phyloP scores from a whole-genome alignment of 2,797 vertebrate genomes.

The Diceros bicornis region DNA sequence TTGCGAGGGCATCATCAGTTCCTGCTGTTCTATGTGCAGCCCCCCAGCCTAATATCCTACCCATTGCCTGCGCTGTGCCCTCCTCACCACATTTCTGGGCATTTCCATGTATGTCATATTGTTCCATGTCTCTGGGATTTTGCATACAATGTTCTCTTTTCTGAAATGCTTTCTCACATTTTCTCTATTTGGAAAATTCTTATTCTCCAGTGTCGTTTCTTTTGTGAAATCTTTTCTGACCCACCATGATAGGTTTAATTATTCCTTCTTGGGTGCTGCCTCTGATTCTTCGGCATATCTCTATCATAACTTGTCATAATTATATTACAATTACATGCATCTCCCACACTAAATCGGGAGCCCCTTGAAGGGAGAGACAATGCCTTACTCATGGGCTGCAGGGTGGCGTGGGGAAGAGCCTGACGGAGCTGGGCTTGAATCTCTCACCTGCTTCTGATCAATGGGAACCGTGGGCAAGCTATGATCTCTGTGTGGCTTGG shows the following conservation, averaged over 20 bases:
- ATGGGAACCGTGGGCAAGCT: neutral
- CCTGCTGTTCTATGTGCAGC: accelerated
- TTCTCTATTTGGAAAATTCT: slow-evolving; percentile 9
- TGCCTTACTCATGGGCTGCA: accelerated
- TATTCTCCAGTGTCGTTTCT: neutral
- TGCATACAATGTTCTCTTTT: neutral
- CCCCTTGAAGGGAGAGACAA: neutral
- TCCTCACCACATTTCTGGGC: neutral
- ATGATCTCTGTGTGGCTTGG: neutral
- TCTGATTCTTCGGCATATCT: neutral
- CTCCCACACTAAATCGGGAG: neutral
- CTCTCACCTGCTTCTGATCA: neutral
- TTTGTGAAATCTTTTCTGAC: neutral
- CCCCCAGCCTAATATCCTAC: accelerated
- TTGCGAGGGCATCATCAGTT: neutral
- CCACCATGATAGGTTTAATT: neutral
- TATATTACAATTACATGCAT: neutral
- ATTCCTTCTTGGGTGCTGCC: neutral
- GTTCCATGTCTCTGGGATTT: neutral
- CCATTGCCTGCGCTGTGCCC: accelerated
- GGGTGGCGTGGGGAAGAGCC: accelerated
- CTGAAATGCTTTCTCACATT: neutral
- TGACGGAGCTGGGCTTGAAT: accelerated
- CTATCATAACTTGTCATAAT: neutral
- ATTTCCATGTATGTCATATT: accelerated